Base-by-base conservation (phyloP, 2,797 vertebrate species). In the Poeciliopsis infans region DNA sequence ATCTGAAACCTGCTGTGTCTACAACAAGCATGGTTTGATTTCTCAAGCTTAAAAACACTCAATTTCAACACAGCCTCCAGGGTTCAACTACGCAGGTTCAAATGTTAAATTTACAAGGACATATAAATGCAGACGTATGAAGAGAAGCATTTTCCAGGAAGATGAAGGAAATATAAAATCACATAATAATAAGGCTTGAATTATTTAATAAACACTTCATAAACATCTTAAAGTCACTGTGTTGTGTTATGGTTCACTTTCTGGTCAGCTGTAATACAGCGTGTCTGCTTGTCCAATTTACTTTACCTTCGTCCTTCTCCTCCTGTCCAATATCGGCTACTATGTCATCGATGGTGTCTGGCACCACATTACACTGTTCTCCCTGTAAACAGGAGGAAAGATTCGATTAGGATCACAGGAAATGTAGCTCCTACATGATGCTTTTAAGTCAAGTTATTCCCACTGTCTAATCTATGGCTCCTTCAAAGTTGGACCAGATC, bases 281-380 rank as follows among this genome's bases (percentile, higher is more conserved):
- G 41, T 64, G 55, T 73, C 72, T 36, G 20, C 20, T 43, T 7
- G 39, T 77, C 53, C 64, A 72, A 76, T 78, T 16, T 93, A 98
- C 72, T 79, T 20, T 93, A 98, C 98, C 97, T 96, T 97, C 97
- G 69, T 97, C 96, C 88, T 97, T 97, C 85, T 97, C 96, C 89
- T 98, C 97, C 12, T 97, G 97, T 86, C 96, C 97, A 78, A 98
- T 96, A 85, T 99, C 97, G 25, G 97, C 97, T 15, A 99, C 97
- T 7, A 99, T 98, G 88, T 99, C 98, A 66, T 99, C 98, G 7
- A 99, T 95, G 36, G 97, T 97, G 95, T 98, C 98, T 2, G 97
- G 97, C 28, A 98, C 95, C 0, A 97, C 96, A 81, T 98, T 99
- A 87, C 98, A 99, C 83, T 99, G 98, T 83, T 98, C 97, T 41